Evolutionary conservation across 2,888 invertebrate species (phyloP).

Genomic region (Cantharis nigra): DNA sequence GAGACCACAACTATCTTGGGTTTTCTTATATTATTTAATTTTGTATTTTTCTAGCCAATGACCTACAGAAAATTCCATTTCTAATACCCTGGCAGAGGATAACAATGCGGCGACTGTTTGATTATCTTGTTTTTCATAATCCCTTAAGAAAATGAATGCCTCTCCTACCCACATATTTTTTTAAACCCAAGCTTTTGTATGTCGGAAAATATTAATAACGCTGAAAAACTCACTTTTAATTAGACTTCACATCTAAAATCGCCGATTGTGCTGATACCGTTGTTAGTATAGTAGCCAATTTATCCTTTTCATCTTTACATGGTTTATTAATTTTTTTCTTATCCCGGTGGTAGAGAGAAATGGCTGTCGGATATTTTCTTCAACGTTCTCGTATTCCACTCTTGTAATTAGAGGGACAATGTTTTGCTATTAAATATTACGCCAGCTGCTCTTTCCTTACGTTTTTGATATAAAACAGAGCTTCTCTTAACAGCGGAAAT

Average conservation of each 20-base stretch:
- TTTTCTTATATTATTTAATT: background rate
- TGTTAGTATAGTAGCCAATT: background rate
- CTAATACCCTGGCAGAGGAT: background rate
- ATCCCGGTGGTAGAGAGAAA: background rate
- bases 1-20: background rate
- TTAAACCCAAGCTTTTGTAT: background rate
- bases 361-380: background rate
- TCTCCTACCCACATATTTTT: too few relatives aligned
- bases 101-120: background rate
- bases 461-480: background rate
- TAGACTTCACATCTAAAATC: background rate
- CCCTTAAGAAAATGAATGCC: background rate
- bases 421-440: background rate
- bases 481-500: background rate
- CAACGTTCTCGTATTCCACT: background rate
- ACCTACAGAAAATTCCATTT: background rate
- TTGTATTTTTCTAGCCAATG: background rate
- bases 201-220: background rate
- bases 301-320: background rate
- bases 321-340: background rate
- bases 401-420: background rate
- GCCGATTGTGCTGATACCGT: background rate
- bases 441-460: background rate
- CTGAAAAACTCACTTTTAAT: background rate
- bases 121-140: background rate